Evolutionary conservation across 2,888 invertebrate genomes (phyloP), one percentile per base, ranked within the genome.

Genomic region (Prionchulus punctatus): DNA sequence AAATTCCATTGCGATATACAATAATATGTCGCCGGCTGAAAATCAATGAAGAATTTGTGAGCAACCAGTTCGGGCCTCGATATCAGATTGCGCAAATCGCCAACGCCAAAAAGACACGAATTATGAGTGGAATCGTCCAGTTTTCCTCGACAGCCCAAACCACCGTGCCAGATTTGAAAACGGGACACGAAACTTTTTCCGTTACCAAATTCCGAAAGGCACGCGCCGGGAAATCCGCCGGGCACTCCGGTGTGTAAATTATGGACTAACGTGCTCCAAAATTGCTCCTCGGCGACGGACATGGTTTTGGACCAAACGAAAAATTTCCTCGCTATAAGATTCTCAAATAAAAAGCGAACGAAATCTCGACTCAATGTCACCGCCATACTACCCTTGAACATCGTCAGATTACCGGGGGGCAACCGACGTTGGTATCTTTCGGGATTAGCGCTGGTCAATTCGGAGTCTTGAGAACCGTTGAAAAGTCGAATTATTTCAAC

Each of bases 71-170:
- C 50, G 23, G 47, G 15, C 23, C 47, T 12, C 15, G 18, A n/a
- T n/a, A 45, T 23, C 4, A 49, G 30, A 15, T 4, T 21, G 30
- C 4, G 60, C 1, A 67, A 59, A 55, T 70, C 70, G n/a, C 63
- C 63, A 1, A 68, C 60, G 1, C 68, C 69, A 56, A 65, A 70
- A 1, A 70, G 62, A 52, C 70, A 70, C 3, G 70, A 63, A 1
- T 67, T 67, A 12, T 15, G 7, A 12, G 50, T 49, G n/a, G n/a
- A n/a, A n/a, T n/a, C n/a, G n/a, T n/a, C n/a, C 50, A 45, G 23
- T 45, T 45, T 45, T n/a, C 45, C n/a, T n/a, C n/a, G n/a, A n/a
- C n/a, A n/a, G n/a, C n/a, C n/a, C n/a, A n/a, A 7, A 36, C 36
- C 36, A 18, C 23, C 3, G 21, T 49, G 28, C 50, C 50, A 49